Base-by-base conservation (phyloP, 2,888 invertebrate genomes). In the Seladonia tumulorum region DNA sequence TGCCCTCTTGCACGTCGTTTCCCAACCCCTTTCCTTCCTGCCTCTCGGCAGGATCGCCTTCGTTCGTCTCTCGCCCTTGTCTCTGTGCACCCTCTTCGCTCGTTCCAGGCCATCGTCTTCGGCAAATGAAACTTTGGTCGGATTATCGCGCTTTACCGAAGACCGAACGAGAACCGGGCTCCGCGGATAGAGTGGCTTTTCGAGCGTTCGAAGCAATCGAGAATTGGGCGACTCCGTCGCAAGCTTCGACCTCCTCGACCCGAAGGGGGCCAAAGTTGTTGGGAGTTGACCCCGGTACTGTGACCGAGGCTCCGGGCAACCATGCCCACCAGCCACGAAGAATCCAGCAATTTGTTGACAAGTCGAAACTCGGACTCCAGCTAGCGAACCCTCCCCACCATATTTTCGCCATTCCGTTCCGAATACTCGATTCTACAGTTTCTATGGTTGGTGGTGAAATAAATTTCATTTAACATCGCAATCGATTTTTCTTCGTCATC, bases 131-230 rank as follows among this genome's bases (percentile, higher is more conserved):
- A 89, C 82, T 89, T 90, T 74, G 82, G 75, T 29, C 74, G 83
- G 88, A 90, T 90, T 90, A 90, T 90, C 86, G 87, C 85, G 85
- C 87, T 79, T 74, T 74, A 25, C 47, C 86, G 73, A 84, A 72
- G 76, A 80, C 49, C 74, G 35, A 76, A 81, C 70, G 79, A 77
- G 63, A 39, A 22, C 68, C 49, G 10, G 16, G 53, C 63, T 63
- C 63, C 63, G 63, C 29, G 63, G 18, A 63, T 29, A 77, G 81
- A 60, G 49, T 80, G 72, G 77, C 78, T 66, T 80, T 73, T 76
- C 73, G 53, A 74, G 75, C 49, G 74, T 60, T 84, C 25, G 76
- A 57, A 60, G 85, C 80, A 78, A 86, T 81, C 82, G 87, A 78
- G 80, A 66, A 78, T 81, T 80, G 86, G 68, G 66, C 73, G 80